phyloP scores from a whole-genome alignment of 2,797 vertebrate genomes.

The Notamacropus eugenii region DNA sequence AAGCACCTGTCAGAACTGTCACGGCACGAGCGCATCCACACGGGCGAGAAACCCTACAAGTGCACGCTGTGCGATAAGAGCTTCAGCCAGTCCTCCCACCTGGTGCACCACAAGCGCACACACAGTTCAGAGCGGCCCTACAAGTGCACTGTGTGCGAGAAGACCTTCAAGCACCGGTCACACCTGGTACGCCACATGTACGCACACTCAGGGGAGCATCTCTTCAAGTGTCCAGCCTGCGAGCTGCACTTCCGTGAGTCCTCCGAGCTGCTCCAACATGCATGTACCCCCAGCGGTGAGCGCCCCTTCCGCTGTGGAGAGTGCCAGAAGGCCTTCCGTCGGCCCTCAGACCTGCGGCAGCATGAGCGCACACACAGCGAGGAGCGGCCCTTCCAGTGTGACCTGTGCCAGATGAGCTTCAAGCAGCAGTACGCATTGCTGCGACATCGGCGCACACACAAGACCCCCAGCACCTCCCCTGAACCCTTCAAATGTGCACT shows the following conservation, averaged over 20 bases:
- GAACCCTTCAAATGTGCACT: slow-evolving; percentile 96
- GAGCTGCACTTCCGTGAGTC: slow-evolving; percentile 99
- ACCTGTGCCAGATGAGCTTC: slow-evolving; percentile 99
- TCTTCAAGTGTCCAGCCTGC: slow-evolving; percentile 97
- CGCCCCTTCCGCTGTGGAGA: slow-evolving; percentile 95
- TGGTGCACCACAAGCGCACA: slow-evolving; percentile 97
- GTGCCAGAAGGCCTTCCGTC: slow-evolving; percentile 96
- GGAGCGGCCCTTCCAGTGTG: slow-evolving; percentile 99
- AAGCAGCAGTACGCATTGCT: slow-evolving; percentile 97
- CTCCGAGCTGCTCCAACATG: slow-evolving; percentile 96
- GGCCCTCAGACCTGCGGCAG: slow-evolving; percentile 96
- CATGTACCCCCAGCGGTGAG: slow-evolving; percentile 95
- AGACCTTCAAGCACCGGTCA: slow-evolving; percentile 99
- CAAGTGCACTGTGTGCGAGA: slow-evolving; percentile 97
- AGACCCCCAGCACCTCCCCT: slow-evolving; percentile 67
- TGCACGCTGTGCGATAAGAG: slow-evolving; percentile 97
- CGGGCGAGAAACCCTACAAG: slow-evolving; percentile 97
- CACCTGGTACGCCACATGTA: slow-evolving; percentile 99
- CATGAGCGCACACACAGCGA: slow-evolving; percentile 98
- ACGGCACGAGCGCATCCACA: slow-evolving; percentile 96
- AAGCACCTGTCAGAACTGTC: slow-evolving; percentile 97
- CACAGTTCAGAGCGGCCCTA: slow-evolving; percentile 98
- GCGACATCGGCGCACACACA: slow-evolving; percentile 96
- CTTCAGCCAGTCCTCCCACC: slow-evolving; percentile 98
- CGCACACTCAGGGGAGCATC: slow-evolving; percentile 95